Evolutionary conservation across 2,888 invertebrate species (phyloP).

Genomic region (Sesamia inferens): DNA sequence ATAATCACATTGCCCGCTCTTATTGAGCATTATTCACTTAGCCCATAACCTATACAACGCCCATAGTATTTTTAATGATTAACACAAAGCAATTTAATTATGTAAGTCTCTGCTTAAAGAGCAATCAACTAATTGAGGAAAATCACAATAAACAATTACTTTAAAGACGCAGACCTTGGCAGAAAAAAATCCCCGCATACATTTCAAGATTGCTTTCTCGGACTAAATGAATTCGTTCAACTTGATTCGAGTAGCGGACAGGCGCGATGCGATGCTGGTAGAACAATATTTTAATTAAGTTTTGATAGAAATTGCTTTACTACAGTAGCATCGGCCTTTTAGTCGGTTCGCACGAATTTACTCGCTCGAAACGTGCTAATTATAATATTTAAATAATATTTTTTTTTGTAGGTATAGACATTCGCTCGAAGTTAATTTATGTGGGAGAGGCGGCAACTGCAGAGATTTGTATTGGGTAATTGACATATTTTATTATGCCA

Average conservation of each 20-base stretch:
- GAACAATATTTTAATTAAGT: neutral
- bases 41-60: too few relatives aligned
- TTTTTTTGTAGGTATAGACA: neutral
- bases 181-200: neutral
- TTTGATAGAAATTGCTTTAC: too few relatives aligned
- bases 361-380: neutral
- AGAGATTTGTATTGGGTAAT: neutral
- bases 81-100: neutral
- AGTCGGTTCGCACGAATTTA: neutral
- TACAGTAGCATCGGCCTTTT: neutral
- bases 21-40: too few relatives aligned
- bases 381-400: neutral
- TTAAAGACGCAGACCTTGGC: neutral
- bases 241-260: constrained; percentile 1
- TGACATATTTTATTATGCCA: neutral
- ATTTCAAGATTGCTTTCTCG: constrained; percentile 16
- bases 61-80: too few relatives aligned
- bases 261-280: neutral
- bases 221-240: constrained; percentile 12
- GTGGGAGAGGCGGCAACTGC: neutral
- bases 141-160: neutral
- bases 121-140: constrained; percentile 33
- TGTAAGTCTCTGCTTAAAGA: neutral
- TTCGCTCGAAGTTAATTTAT: neutral
- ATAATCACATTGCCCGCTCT: too few relatives aligned